Percentiles rank a stretch among this genome's conserved stretches.
These are phyloP conservation scores for Aleiodes sp. DNA, from an alignment of 1,140 invertebrate species.

Conservation along the genomic window DNA sequence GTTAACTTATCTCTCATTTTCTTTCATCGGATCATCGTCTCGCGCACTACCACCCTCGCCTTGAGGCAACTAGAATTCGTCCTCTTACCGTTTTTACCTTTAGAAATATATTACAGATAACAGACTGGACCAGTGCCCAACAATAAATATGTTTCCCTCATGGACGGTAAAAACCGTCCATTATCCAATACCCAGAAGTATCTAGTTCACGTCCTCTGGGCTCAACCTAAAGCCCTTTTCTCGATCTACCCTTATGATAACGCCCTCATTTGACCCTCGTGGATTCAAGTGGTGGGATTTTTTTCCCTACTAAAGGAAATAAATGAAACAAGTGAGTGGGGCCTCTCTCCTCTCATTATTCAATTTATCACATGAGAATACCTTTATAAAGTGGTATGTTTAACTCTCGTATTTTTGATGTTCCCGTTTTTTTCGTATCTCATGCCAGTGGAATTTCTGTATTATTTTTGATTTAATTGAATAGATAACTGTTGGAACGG, in stretches of 20 bases:
- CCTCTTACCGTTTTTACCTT: not conserved
- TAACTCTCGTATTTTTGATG: too few species aligned
- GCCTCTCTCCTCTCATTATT: not conserved
- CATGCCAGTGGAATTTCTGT: too few species aligned
- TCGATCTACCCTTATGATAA: not conserved
- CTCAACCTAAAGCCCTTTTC: not conserved
- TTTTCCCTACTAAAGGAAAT: not conserved
- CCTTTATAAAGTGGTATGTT: too few species aligned
- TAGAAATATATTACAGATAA: not conserved
- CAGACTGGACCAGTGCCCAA: not conserved
- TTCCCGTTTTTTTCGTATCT: not conserved
- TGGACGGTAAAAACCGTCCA: not conserved
- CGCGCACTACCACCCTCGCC: not conserved
- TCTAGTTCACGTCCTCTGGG: not conserved
- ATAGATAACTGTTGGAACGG: too few species aligned
- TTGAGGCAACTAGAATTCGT: not conserved
- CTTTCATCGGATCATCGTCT: not conserved
- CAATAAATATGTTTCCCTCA: not conserved
- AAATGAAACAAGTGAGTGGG: not conserved
- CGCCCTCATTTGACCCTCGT: not conserved
- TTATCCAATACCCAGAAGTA: not conserved
- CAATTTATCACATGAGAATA: not conserved
- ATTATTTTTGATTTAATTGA: not conserved
- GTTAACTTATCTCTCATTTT: not conserved
- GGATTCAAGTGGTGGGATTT: not conserved